Evolutionary conservation across 1,140 invertebrate species (phyloP), one percentile per base, ranked within the genome.

Genomic region (Drosophila willistoni): DNA sequence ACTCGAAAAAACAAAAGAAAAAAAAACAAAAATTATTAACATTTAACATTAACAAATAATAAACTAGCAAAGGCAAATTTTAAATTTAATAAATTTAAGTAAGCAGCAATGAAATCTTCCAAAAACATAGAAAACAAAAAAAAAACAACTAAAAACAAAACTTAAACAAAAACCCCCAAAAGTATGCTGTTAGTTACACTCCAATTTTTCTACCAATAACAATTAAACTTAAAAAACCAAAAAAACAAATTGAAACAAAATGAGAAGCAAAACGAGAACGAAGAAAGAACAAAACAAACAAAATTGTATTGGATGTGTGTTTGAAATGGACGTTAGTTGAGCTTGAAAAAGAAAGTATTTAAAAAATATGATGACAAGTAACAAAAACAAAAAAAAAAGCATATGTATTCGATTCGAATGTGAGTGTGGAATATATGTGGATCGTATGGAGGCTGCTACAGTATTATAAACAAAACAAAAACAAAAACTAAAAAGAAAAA

Each of bases 391-490:
- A 42, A 14, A 29, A 33, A 63, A 22, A 44, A 60, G 10, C 36
- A 70, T 51, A 65, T 34, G 33, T 34, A 17, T 34, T 33, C 7
- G 14, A 36, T 9, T 19, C 9, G 55, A 71, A 54, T 57, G 13
- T 51, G 57, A 70, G 77, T 71, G 60, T 77, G 36, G 67, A 68
- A 86, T 73, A 81, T 65, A 59, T 68, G 64, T 64, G 44, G 39
- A 68, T 63, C 67, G 81, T 80, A 90, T 76, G 84, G 89, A 91
- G 89, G 89, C 89, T 91, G 89, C 89, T 79, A 91, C 89, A 91
- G 89, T 91, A 91, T 91, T 91, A 91, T 68, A 73, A 76, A 78
- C 25, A 67, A 61, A 71, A 29, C 29, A 29, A 29, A 29, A 29
- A 29, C 29, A 70, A 60, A 47, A 29, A 29, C 6, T 6, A 70